Evolutionary conservation across 2,797 vertebrate genomes (phyloP).

Genomic region (Linurgus olivaceus): DNA sequence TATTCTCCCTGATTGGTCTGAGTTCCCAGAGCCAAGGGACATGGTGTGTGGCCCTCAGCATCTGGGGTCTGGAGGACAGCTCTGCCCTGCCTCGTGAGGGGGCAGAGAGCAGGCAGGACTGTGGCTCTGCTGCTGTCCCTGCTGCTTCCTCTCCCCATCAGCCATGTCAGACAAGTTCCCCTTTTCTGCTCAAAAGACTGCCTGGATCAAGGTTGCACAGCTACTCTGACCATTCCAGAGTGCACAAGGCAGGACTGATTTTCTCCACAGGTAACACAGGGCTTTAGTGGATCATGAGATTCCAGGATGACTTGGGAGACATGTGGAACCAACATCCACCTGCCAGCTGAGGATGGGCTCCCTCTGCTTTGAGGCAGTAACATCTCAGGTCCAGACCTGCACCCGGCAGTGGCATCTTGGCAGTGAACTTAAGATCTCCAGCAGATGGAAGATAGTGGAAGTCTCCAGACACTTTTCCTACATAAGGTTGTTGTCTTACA

Average conservation of each 20-base stretch:
- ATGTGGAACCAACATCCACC: not conserved
- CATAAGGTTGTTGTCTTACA: not conserved
- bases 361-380: fast-evolving
- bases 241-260: not conserved
- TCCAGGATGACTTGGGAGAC: not conserved
- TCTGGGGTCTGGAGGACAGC: not conserved
- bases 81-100: not conserved
- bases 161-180: not conserved
- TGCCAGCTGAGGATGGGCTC: not conserved
- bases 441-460: not conserved
- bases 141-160: not conserved
- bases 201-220: not conserved
- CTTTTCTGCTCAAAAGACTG: not conserved
- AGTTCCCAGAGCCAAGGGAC: not conserved
- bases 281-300: not conserved
- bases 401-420: not conserved
- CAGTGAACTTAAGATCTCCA: not conserved
- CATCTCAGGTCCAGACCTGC: not conserved
- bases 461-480: not conserved
- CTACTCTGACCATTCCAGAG: not conserved
- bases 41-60: fast-evolving
- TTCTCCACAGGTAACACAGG: not conserved
- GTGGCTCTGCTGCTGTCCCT: not conserved
- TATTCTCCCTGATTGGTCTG: not conserved
- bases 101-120: not conserved